A percentile compares a stretch with the other conserved stretches of the same genome.
phyloP scores from a whole-genome alignment of 2,888 invertebrate genomes.

The Drosophila flavopinicola region DNA sequence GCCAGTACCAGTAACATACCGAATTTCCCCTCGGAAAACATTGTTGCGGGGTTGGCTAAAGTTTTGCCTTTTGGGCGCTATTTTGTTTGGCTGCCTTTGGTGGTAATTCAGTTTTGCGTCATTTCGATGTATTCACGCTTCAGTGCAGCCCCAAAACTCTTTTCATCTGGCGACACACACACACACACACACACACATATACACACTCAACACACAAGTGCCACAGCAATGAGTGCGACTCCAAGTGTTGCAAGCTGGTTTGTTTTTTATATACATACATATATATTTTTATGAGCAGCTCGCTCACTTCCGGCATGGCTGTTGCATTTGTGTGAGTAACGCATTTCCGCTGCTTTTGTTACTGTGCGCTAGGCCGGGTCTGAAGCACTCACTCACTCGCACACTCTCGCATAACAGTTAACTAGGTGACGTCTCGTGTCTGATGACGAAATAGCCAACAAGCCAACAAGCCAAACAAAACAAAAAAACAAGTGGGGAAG shows the following conservation, averaged over 20 bases:
- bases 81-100: conserved; percentile 29
- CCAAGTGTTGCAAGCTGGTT: conserved; percentile 36
- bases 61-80: conserved; percentile 19
- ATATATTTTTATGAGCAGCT: conserved; percentile 42
- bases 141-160: conserved; percentile 48
- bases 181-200: conserved; percentile 23
- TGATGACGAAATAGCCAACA: conserved; percentile 50
- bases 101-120: conserved; percentile 42
- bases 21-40: conserved; percentile 9
- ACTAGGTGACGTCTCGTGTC: conserved; percentile 59
- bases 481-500: conserved; percentile 7
- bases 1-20: neutral
- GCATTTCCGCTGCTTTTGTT: conserved; percentile 68
- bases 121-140: conserved; percentile 48
- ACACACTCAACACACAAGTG: conserved; percentile 13
- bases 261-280: neutral
- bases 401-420: conserved; percentile 23
- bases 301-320: conserved; percentile 50
- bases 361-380: conserved; percentile 29
- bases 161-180: conserved; percentile 39
- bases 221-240: conserved; percentile 6
- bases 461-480: conserved; percentile 23
- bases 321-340: conserved; percentile 42
- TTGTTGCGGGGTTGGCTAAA: neutral
- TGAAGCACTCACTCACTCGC: conserved; percentile 9